Evolutionary conservation across 2,888 invertebrate genomes (phyloP).

Genomic region (Drosophila tanythrix): DNA sequence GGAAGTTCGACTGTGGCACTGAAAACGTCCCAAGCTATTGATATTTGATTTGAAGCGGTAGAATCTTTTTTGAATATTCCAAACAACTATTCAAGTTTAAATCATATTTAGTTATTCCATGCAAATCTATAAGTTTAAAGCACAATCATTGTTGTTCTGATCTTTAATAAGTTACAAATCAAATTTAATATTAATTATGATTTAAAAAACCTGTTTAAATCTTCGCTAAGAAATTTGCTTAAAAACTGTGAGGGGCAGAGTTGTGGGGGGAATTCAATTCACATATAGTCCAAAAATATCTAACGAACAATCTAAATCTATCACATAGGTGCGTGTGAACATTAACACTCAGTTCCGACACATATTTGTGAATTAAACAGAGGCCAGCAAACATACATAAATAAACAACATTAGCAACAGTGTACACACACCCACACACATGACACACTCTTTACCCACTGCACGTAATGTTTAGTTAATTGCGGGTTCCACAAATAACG

Average conservation of each 20-base stretch:
- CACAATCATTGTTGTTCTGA: neutral
- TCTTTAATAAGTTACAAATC: neutral
- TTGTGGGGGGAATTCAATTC: neutral
- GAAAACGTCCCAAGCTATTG: too few species aligned
- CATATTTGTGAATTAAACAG: constrained; percentile 27
- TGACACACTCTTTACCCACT: constrained; percentile 22
- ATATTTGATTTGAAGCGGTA: too few species aligned
- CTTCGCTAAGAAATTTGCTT: neutral
- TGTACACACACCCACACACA: neutral
- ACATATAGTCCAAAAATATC: constrained; percentile 7
- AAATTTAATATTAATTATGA: neutral
- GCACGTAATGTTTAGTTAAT: constrained; percentile 52
- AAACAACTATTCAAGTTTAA: neutral
- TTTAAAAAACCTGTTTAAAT: neutral
- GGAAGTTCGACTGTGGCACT: too few species aligned
- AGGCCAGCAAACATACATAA: constrained; percentile 54
- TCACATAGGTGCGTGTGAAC: constrained; percentile 43
- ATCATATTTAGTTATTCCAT: neutral
- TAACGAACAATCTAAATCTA: constrained; percentile 8
- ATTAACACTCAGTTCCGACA: constrained; percentile 43
- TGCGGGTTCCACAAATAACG: constrained; percentile 55
- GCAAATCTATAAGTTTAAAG: neutral
- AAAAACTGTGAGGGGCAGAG: too few species aligned
- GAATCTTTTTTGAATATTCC: neutral
- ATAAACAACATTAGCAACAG: constrained; percentile 59